A percentile compares a stretch with the other conserved stretches of the same genome.
Conservation (phyloP, 2,113 vertebrate species). For the Sceloporus undulatus region DNA sequence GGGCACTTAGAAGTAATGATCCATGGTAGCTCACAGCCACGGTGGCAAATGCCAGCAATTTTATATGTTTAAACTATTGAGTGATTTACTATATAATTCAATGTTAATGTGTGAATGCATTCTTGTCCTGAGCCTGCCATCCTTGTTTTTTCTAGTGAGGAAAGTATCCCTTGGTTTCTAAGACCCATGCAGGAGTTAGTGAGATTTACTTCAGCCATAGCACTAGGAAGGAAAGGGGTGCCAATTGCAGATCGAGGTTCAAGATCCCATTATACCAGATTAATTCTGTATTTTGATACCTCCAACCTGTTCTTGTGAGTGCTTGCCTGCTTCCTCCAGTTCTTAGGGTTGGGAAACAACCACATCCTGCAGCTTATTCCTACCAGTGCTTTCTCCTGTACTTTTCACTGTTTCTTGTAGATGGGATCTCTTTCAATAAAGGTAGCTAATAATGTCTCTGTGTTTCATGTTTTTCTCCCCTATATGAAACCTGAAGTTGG, state of each 20-base stretch:
- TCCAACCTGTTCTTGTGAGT: background rate
- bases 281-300: background rate
- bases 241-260: background rate
- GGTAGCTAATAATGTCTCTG: slow-evolving; percentile 39
- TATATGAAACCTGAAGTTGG: background rate
- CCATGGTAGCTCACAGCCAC: background rate
- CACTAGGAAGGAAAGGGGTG: background rate
- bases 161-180: background rate
- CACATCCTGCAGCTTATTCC: slow-evolving; percentile 27
- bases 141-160: background rate
- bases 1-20: background rate
- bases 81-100: background rate
- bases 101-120: slow-evolving; percentile 2
- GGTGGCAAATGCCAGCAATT: background rate
- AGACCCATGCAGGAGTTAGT: background rate
- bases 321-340: background rate
- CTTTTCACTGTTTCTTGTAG: slow-evolving; percentile 82
- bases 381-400: slow-evolving; percentile 65
- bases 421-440: slow-evolving; percentile 75
- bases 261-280: background rate
- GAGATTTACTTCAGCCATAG: background rate
- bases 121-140: background rate
- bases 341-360: slow-evolving; percentile 7
- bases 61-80: background rate
- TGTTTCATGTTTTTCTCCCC: background rate